phyloP scores from a whole-genome alignment of 2,113 vertebrate genomes.

The Dasyurus viverrinus region DNA sequence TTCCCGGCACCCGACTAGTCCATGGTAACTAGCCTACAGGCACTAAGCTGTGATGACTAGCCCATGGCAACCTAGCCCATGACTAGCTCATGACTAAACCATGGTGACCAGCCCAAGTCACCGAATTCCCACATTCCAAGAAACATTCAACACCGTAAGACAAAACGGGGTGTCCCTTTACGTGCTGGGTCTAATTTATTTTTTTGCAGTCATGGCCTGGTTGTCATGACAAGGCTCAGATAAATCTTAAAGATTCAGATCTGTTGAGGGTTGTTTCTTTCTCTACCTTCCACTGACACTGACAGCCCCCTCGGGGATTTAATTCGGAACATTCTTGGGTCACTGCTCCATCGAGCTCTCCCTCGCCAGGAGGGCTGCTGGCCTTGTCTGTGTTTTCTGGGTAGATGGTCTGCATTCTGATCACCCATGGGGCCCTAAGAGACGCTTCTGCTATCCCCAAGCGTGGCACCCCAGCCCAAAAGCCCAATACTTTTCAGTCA shows the following conservation, averaged over 20 bases:
- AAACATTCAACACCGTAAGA: not conserved
- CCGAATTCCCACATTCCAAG: not conserved
- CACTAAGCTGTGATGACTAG: too few relatives aligned
- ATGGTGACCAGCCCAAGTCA: not conserved
- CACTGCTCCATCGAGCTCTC: not conserved
- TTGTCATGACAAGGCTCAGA: not conserved
- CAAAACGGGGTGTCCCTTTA: not conserved
- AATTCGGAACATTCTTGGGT: not conserved
- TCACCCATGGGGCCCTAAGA: not conserved
- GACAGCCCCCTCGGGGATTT: not conserved
- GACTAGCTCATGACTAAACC: too few relatives aligned
- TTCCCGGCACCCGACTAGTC: not conserved
- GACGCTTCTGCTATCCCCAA: not conserved
- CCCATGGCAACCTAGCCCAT: too few relatives aligned
- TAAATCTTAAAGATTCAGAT: not conserved
- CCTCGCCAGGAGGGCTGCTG: not conserved
- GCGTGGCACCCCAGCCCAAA: rapidly evolving
- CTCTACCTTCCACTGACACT: not conserved
- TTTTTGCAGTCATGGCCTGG: too few relatives aligned
- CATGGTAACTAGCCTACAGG: too few relatives aligned
- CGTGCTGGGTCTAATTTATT: not conserved
- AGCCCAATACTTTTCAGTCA: rapidly evolving
- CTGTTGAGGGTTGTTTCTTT: too few relatives aligned
- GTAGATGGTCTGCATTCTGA: not conserved
- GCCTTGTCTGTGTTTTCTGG: not conserved